Conservation (phyloP, 1,140 invertebrate genomes). For the Thereuonema tuberculata region DNA sequence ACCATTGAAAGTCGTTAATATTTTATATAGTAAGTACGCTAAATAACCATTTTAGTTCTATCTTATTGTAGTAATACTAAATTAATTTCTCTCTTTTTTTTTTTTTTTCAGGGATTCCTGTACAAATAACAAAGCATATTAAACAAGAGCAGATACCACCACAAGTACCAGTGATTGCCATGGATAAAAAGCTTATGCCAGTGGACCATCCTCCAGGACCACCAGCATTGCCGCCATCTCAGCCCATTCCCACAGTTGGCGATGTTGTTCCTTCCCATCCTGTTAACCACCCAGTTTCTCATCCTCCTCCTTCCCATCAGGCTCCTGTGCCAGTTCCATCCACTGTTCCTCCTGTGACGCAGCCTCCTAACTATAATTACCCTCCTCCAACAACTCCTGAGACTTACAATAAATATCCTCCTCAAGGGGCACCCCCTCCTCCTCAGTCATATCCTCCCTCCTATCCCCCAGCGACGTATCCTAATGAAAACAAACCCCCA, state of each 20-base stretch:
- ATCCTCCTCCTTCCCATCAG: neutral
- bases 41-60: neutral
- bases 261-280: neutral
- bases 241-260: neutral
- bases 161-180: neutral
- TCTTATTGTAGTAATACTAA: neutral
- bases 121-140: neutral
- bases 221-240: neutral
- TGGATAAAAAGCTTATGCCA: neutral
- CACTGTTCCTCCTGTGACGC: neutral
- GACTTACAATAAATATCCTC: neutral
- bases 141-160: neutral
- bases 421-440: neutral
- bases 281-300: too few relatives aligned
- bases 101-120: neutral
- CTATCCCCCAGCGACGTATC: neutral
- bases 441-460: neutral
- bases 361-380: neutral
- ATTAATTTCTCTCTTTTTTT: neutral
- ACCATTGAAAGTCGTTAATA: neutral
- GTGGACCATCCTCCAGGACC: neutral
- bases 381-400: neutral
- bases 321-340: neutral
- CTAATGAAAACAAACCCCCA: neutral
- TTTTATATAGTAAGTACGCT: neutral